Base-by-base conservation (phyloP, 2,888 invertebrate species). In the Drosophila heteroneura region DNA sequence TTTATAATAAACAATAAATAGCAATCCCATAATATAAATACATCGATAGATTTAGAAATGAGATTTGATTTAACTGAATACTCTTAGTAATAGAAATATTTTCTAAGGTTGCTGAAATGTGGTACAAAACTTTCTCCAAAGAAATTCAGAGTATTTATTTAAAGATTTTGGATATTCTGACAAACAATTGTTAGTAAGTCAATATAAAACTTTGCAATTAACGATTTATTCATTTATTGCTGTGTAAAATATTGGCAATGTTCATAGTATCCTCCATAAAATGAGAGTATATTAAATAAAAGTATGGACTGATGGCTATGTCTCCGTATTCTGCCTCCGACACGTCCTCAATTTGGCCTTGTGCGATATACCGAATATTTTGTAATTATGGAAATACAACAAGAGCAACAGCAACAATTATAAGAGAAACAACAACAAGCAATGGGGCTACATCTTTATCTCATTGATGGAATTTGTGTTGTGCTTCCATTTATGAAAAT, bases 361-460 rank as follows among this genome's bases (percentile, higher is more conserved):
- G 90, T 85, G 72, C 85, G 70, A 75, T 74, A 88, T 88, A 80
- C 83, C 56, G 75, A 85, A 89, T 89, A 88, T 76, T 84, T 85
- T 80, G 81, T 85, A 87, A 85, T 90, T 88, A 88, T 88, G 90
- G 83, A 82, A 82, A 70, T 57, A 70, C 66, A 76, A 57, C 69
- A 78, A 62, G 68, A 66, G 32, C 64, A 61, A 49, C 10, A 41
- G 30, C 52, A 59, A 57, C 39, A 41, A 57, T 41, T 57, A 61
- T 35, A 72, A 56, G 51, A 19, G 10, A 28, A 28, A 19, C 39
- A 58, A 56, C 32, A 81, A 33, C 57, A 69, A 69, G 62, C 54
- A 67, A 41, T 35, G 61, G 69, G 64, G 66, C 72, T 60, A 74
- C 81, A 85, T 88, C 73, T 85, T 85, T 62, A 88, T 88, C 83